phyloP scores from a whole-genome alignment of 2,797 vertebrate species.

The Tokudaia tokunoshimensis region DNA sequence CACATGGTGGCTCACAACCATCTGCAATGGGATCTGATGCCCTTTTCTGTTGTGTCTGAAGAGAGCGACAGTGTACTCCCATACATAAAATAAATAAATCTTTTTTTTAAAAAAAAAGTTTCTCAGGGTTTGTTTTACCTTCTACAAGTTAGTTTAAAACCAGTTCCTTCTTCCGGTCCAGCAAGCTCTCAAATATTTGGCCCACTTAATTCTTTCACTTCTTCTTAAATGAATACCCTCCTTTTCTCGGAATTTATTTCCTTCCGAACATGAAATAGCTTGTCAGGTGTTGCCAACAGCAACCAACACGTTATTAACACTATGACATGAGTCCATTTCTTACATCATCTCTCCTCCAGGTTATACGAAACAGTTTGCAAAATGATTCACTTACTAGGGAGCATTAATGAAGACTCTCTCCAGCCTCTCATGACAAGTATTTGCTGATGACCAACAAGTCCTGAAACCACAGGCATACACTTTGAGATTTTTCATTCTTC shows the following conservation, averaged over 20 bases:
- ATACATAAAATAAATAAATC: no score
- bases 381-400: background rate
- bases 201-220: background rate
- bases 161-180: background rate
- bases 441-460: background rate
- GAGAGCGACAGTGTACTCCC: no score
- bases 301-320: conserved; percentile 15
- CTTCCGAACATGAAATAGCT: background rate
- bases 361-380: conserved; percentile 16
- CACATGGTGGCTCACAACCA: no score
- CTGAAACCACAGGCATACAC: background rate
- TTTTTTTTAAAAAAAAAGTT: background rate
- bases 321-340: background rate
- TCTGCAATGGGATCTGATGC: no score
- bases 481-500: background rate
- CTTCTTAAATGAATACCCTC: background rate
- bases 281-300: conserved; percentile 16
- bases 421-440: background rate
- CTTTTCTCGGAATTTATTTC: conserved; percentile 48
- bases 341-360: conserved; percentile 2
- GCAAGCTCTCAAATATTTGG: background rate
- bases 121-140: background rate
- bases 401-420: background rate
- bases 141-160: conserved; percentile 16
- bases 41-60: no score